Evolutionary conservation across 2,888 invertebrate genomes (phyloP), one percentile per base, ranked within the genome.

Genomic region (Drosophila seclusa): DNA sequence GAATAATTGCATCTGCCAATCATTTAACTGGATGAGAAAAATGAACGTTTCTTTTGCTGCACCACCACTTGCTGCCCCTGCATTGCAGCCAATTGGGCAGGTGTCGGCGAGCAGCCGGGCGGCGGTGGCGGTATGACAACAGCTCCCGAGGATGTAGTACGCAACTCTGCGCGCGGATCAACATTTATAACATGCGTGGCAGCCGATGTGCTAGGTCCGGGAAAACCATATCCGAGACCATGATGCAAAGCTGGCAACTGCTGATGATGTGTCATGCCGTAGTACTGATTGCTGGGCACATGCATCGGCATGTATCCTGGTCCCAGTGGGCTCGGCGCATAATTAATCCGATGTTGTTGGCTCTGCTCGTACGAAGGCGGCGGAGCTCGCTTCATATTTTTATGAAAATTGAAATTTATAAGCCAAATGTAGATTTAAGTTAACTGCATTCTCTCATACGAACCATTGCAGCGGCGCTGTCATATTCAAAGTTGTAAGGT

Each of bases 361-460:
- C 92, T 91, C 55, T 93, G 92, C 58, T 93, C 92, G 57, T 93
- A 93, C 1, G 92, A 77, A 3, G 92, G 92, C 2, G 93, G 93
- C 4, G 92, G 92, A 10, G 91, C 91, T 45, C 92, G 83, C 90
- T 92, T 48, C 29, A n/a, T 7, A 64, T 55, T 27, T 64, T 60
- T 18, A 32, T 16, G 2, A 29, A 45, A 36, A 53, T 16, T 16
- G 0, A 31, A 1, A 50, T 27, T 29, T 34, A n/a, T 53, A 55
- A 57, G 45, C 1, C 21, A 40, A 49, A 57, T 36, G 21, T 6
- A n/a, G 58, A 18, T 27, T 24, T 40, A 16, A 16, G 29, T 24
- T 8, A 57, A 1, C 7, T 40, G 31, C 31, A 27, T 31, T 38
- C 13, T 61, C 16, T n/a, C 2, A 55, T 54, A 59, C 80, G 29